Conservation (phyloP, 2,888 invertebrate species). For the Cantharis nigra region DNA sequence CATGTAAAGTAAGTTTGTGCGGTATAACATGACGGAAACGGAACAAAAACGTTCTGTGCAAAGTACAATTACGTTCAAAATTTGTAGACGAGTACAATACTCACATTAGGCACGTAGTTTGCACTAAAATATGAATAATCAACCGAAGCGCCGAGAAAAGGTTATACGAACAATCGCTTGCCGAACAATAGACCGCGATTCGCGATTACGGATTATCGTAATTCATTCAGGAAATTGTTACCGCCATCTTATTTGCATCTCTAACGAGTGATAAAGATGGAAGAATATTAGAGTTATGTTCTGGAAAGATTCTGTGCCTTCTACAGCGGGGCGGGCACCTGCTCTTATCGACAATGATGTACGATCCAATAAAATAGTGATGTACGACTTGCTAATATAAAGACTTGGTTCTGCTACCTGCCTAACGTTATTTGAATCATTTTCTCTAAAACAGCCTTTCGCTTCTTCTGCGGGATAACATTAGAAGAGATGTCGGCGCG, state of each 20-base stretch:
- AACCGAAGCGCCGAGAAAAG: conserved; percentile 34
- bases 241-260: conserved; percentile 45
- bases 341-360: conserved; percentile 37
- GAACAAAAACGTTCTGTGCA: conserved; percentile 10
- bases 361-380: conserved; percentile 39
- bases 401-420: conserved; percentile 24
- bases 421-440: conserved; percentile 22
- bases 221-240: conserved; percentile 43
- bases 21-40: neutral
- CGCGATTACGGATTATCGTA: conserved; percentile 42
- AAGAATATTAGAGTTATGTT: conserved; percentile 29
- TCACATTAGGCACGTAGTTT: conserved; percentile 37
- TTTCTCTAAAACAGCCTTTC: conserved; percentile 18
- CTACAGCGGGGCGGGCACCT: conserved; percentile 14
- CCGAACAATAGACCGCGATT: conserved; percentile 40
- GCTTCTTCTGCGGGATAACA: neutral
- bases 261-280: conserved; percentile 41
- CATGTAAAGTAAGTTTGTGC: neutral
- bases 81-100: conserved; percentile 29
- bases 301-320: conserved; percentile 20
- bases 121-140: conserved; percentile 39
- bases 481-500: neutral
- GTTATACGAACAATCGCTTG: conserved; percentile 41
- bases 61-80: conserved; percentile 14
- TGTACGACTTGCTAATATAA: conserved; percentile 33